These are phyloP conservation scores for Scaptomyza caliginosa DNA, from an alignment of 2,888 invertebrate genomes.

Conservation along the genomic window DNA sequence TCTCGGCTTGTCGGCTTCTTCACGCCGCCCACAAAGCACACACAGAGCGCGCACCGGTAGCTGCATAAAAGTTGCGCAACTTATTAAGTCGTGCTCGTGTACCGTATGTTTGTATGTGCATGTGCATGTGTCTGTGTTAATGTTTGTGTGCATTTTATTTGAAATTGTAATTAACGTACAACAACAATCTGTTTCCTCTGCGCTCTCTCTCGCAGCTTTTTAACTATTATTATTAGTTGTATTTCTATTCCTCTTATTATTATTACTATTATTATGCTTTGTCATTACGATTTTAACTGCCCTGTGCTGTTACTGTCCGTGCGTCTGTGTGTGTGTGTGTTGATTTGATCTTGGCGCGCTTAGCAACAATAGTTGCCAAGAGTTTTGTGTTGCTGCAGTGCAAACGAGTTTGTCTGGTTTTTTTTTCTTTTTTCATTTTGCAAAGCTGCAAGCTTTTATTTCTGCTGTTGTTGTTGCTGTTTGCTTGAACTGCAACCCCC, in stretches of 20 bases:
- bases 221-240: slow-evolving; percentile 30
- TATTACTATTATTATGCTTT: slow-evolving; percentile 15
- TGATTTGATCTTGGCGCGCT: slow-evolving; percentile 67
- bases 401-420: slow-evolving; percentile 69
- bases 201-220: slow-evolving; percentile 15
- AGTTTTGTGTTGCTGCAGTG: slow-evolving; percentile 26
- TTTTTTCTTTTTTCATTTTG: neutral
- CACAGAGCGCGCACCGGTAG: slow-evolving; percentile 7
- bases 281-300: too few species aligned
- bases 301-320: neutral
- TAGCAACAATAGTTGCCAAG: slow-evolving; percentile 66
- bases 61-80: slow-evolving; percentile 68
- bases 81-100: slow-evolving; percentile 35
- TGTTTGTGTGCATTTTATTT: slow-evolving; percentile 58
- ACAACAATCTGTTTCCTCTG: slow-evolving; percentile 50
- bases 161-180: slow-evolving; percentile 68
- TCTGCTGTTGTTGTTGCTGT: neutral
- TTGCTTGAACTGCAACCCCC: neutral
- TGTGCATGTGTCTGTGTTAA: slow-evolving; percentile 13
- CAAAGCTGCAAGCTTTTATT: slow-evolving; percentile 4
- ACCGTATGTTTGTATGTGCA: slow-evolving; percentile 1
- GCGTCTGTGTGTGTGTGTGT: slow-evolving; percentile 2
- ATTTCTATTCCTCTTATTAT: slow-evolving; percentile 25
- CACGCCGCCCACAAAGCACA: slow-evolving; percentile 20
- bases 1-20: neutral